A percentile compares a stretch with the other conserved stretches of the same genome.
These are phyloP conservation scores for Tetheella fluctuosa DNA, from an alignment of 2,888 invertebrate species.

Conservation along the genomic window DNA sequence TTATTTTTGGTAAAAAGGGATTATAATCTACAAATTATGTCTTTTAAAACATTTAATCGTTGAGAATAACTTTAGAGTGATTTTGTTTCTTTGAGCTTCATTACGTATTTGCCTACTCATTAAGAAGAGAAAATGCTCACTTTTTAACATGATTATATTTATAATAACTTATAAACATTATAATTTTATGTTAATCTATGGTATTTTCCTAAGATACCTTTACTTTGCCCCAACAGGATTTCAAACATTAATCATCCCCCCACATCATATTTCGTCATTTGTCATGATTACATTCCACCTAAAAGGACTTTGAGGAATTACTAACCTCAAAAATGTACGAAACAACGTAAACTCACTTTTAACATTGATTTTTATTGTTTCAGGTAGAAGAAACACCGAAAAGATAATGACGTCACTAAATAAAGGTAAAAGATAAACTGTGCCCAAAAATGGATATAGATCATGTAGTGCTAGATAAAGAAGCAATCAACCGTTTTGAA, in stretches of 20 bases:
- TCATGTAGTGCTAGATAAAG: slow-evolving; percentile 80
- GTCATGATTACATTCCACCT: slow-evolving; percentile 60
- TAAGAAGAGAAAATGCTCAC: no score
- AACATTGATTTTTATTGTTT: slow-evolving; percentile 63
- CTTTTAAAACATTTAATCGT: no score
- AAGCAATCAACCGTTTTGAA: slow-evolving; percentile 79
- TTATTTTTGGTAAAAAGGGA: not conserved
- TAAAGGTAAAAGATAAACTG: slow-evolving; percentile 57
- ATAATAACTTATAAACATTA: no score
- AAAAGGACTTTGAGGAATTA: slow-evolving; percentile 74
- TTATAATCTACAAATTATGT: no score
- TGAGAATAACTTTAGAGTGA: no score
- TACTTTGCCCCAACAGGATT: no score
- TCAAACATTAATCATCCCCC: slow-evolving; percentile 65
- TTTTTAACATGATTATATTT: no score
- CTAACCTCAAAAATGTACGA: slow-evolving; percentile 50
- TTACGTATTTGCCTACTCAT: no score
- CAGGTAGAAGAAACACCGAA: slow-evolving; percentile 57
- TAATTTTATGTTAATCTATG: slow-evolving; percentile 14
- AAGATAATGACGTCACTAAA: slow-evolving; percentile 62
- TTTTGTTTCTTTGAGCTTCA: no score
- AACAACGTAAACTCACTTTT: slow-evolving; percentile 25
- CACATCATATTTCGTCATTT: slow-evolving; percentile 70
- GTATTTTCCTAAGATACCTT: slow-evolving; percentile 23
- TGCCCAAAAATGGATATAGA: slow-evolving; percentile 75